Percentiles rank a stretch among this genome's conserved stretches.
Evolutionary conservation across 2,888 invertebrate genomes (phyloP).

Genomic region (Lepetodrilus schrolli): DNA sequence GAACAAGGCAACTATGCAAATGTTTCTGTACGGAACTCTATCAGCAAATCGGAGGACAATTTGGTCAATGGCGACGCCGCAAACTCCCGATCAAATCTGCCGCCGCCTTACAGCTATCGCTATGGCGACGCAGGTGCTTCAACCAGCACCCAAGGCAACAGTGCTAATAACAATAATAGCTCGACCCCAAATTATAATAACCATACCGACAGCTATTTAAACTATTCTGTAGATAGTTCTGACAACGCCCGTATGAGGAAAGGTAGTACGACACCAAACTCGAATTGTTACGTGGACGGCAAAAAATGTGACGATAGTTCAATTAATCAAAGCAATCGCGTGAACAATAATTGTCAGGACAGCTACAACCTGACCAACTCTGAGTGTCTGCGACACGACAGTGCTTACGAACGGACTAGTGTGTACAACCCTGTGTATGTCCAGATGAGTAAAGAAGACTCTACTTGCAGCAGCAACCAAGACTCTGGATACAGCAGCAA

Average conservation of each 20-base stretch:
- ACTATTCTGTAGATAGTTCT: constrained; percentile 1
- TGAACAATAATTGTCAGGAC: not conserved
- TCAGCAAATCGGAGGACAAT: constrained; percentile 32
- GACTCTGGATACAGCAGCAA: constrained; percentile 91
- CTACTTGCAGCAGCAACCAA: constrained; percentile 75
- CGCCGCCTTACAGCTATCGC: constrained; percentile 5
- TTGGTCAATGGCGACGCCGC: not conserved
- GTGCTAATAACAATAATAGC: constrained; percentile 13
- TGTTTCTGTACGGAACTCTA: not conserved
- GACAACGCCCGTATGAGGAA: not conserved
- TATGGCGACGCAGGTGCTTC: not conserved
- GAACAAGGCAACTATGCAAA: not conserved
- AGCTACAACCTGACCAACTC: not conserved
- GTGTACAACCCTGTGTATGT: constrained; percentile 23
- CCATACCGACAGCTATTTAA: not conserved
- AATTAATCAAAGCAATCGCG: not conserved
- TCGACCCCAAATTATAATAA: not conserved
- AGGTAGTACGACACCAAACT: not conserved
- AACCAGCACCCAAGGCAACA: constrained; percentile 6
- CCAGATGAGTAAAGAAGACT: constrained; percentile 66
- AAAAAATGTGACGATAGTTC: not conserved
- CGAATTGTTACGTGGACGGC: not conserved
- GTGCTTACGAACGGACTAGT: not conserved
- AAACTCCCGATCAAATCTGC: not conserved
- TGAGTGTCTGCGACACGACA: constrained; percentile 43